Conservation (phyloP, 2,113 vertebrate genomes). For the Burhinus oedicnemus region DNA sequence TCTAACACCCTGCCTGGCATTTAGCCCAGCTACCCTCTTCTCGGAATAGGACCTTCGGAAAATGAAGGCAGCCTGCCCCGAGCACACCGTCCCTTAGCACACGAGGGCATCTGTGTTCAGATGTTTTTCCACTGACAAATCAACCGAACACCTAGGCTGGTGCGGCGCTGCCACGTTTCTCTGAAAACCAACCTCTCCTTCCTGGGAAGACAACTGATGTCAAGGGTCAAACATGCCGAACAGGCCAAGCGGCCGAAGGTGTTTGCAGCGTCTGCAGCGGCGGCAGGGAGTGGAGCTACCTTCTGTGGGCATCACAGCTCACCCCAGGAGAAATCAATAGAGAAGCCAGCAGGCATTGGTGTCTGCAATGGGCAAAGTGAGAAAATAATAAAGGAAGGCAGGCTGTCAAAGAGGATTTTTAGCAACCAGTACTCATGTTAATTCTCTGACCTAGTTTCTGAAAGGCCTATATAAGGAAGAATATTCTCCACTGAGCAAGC, state of each 20-base stretch:
- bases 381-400: constrained; percentile 42
- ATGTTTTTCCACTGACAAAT: neutral
- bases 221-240: accelerated
- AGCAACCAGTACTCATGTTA: constrained; percentile 7
- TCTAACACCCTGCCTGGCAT: neutral
- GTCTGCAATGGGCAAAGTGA: neutral
- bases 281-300: neutral
- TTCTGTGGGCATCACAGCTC: neutral
- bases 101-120: neutral
- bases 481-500: constrained; percentile 58
- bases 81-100: neutral
- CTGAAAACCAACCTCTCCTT: neutral
- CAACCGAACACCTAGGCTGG: accelerated
- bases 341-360: neutral
- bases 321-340: neutral
- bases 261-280: neutral
- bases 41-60: accelerated
- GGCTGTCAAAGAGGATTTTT: constrained; percentile 60
- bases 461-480: constrained; percentile 69
- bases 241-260: accelerated
- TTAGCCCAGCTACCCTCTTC: neutral
- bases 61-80: accelerated
- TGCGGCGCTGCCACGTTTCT: neutral
- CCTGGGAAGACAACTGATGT: neutral
- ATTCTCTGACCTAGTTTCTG: constrained; percentile 68